These are phyloP conservation scores for Patiria miniata DNA, from an alignment of 35 echinoderm and acorn worm species.

Conservation along the genomic window DNA sequence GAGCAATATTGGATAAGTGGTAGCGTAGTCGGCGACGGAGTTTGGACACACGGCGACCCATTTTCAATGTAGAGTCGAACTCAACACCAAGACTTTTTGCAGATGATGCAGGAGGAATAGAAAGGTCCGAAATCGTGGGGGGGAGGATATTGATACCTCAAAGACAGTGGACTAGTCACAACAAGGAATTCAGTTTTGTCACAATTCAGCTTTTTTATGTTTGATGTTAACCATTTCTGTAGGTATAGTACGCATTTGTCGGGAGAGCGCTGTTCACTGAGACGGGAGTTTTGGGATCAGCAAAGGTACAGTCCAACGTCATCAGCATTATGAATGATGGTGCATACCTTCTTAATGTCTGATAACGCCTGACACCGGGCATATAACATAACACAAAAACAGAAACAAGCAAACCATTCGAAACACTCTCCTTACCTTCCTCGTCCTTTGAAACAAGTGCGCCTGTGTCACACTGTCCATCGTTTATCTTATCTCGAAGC, in stretches of 20 bases:
- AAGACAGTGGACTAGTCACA: background rate
- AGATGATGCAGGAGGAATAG: constrained; percentile 21
- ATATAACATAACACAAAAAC: no score
- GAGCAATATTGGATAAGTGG: no score
- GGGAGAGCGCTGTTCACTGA: background rate
- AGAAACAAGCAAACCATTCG: background rate
- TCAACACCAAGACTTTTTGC: constrained; percentile 24
- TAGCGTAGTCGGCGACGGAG: background rate
- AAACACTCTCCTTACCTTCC: background rate
- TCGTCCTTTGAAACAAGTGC: background rate
- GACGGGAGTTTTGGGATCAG: background rate
- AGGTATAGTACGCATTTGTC: background rate
- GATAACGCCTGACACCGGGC: constrained; percentile 18
- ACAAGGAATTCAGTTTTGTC: constrained; percentile 29
- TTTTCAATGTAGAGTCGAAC: constrained; percentile 9
- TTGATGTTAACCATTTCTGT: constrained; percentile 7
- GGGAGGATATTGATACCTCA: background rate
- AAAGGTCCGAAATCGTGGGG: background rate
- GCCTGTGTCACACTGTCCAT: background rate
- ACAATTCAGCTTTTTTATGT: constrained; percentile 23
- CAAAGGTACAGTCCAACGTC: background rate
- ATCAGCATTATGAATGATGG: constrained; percentile 16
- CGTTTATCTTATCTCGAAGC: background rate
- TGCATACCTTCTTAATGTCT: background rate
- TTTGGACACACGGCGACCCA: constrained; percentile 7